These are phyloP conservation scores for Phyllotreta cruciferae DNA, from an alignment of 2,888 invertebrate genomes.

Conservation along the genomic window DNA sequence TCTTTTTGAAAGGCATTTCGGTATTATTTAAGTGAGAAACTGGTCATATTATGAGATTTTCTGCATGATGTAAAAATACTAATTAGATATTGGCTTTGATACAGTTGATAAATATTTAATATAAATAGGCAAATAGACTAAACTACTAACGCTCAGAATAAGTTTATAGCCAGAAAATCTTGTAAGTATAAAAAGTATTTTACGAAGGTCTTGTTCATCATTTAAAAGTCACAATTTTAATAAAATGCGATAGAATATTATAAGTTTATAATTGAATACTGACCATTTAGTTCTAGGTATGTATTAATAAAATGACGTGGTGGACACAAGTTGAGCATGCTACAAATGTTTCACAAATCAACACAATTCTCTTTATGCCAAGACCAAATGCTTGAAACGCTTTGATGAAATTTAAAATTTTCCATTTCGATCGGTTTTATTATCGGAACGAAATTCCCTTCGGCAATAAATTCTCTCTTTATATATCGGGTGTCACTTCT, in stretches of 20 bases:
- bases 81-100: background rate
- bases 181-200: background rate
- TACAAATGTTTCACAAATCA: slow-evolving; percentile 24
- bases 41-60: slow-evolving; percentile 23
- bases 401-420: background rate
- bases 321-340: slow-evolving; percentile 60
- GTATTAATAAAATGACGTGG: slow-evolving; percentile 58
- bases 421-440: background rate
- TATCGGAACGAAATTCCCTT: too few species aligned
- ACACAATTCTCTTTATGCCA: slow-evolving; percentile 23
- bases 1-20: slow-evolving; percentile 12
- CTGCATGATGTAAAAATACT: background rate
- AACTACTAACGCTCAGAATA: too few species aligned
- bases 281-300: slow-evolving; percentile 57
- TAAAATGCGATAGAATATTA: slow-evolving; percentile 22
- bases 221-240: too few species aligned
- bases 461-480: too few species aligned
- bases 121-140: too few species aligned
- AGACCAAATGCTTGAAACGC: slow-evolving; percentile 27
- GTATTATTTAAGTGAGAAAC: slow-evolving; percentile 15
- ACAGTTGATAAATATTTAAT: too few species aligned
- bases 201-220: background rate
- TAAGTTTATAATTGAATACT: slow-evolving; percentile 25
- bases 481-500: too few species aligned
- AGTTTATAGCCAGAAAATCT: too few species aligned